A percentile compares a stretch with the other conserved stretches of the same genome.
Evolutionary conservation across 2,888 invertebrate genomes (phyloP).

Genomic region (Lottia scabra): DNA sequence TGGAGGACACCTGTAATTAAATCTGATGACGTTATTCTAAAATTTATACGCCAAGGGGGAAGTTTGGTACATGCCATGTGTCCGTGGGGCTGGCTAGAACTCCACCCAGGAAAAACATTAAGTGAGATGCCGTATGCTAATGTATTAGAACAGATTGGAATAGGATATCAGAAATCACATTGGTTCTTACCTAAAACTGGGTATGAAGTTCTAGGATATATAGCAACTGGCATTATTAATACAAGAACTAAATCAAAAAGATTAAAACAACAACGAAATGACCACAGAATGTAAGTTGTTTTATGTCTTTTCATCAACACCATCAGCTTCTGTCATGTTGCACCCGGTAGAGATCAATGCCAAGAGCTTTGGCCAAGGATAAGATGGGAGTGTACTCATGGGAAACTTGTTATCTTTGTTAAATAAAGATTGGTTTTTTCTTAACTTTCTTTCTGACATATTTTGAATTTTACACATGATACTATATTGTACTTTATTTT

Average conservation of each 20-base stretch:
- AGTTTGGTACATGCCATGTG: background rate
- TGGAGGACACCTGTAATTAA: background rate
- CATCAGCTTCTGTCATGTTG: too few species aligned
- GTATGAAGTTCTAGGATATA: background rate
- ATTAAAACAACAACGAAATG: background rate
- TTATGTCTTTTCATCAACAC: too few species aligned
- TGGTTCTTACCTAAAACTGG: background rate
- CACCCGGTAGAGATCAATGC: too few species aligned
- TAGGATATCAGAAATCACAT: background rate
- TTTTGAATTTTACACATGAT: too few species aligned
- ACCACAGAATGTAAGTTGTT: background rate
- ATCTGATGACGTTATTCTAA: background rate
- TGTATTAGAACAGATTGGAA: background rate
- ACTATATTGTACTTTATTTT: too few species aligned
- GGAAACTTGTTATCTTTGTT: too few species aligned
- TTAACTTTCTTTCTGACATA: too few species aligned
- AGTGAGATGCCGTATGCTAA: background rate
- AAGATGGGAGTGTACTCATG: too few species aligned
- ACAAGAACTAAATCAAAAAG: background rate
- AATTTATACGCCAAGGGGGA: background rate
- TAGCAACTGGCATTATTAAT: background rate
- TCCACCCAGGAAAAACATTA: background rate
- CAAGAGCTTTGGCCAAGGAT: too few species aligned
- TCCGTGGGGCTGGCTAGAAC: conserved; percentile 1
- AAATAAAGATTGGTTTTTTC: too few species aligned